These are phyloP conservation scores for Syrrhaptes paradoxus DNA, from an alignment of 2,113 vertebrate genomes.

Conservation along the genomic window DNA sequence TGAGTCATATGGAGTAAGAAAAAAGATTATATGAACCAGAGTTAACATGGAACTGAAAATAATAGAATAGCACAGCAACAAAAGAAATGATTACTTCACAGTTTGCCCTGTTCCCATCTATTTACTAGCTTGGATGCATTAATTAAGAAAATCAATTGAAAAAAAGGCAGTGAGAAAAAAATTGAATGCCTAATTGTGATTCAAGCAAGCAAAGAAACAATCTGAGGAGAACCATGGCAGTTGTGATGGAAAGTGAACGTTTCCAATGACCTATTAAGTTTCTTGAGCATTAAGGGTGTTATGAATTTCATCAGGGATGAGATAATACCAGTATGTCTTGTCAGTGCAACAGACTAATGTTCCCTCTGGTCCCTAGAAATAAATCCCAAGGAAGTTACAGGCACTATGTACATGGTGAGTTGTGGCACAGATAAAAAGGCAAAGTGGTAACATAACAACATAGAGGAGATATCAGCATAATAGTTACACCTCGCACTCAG, in stretches of 20 bases:
- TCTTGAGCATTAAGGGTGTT: neutral
- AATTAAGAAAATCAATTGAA: neutral
- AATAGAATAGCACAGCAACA: neutral
- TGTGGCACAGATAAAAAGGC: neutral
- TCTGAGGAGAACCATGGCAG: neutral
- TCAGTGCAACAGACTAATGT: neutral
- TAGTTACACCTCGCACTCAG: neutral
- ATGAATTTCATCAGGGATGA: neutral
- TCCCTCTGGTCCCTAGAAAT: neutral
- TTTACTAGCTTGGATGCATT: neutral
- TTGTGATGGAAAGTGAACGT: neutral
- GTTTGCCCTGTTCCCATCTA: neutral
- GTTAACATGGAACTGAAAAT: neutral
- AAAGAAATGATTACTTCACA: neutral
- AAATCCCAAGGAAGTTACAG: neutral
- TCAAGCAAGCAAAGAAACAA: neutral
- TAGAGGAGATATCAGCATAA: neutral
- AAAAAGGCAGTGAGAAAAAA: neutral
- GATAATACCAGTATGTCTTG: neutral
- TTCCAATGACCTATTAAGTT: neutral
- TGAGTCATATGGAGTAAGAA: conserved; percentile 40
- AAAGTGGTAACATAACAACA: neutral
- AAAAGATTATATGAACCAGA: conserved; percentile 41
- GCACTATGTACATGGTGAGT: too few relatives aligned
- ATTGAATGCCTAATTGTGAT: neutral